A percentile compares a stretch with the other conserved stretches of the same genome.
Evolutionary conservation across 2,888 invertebrate species (phyloP).

Genomic region (Plagodis dolabraria): DNA sequence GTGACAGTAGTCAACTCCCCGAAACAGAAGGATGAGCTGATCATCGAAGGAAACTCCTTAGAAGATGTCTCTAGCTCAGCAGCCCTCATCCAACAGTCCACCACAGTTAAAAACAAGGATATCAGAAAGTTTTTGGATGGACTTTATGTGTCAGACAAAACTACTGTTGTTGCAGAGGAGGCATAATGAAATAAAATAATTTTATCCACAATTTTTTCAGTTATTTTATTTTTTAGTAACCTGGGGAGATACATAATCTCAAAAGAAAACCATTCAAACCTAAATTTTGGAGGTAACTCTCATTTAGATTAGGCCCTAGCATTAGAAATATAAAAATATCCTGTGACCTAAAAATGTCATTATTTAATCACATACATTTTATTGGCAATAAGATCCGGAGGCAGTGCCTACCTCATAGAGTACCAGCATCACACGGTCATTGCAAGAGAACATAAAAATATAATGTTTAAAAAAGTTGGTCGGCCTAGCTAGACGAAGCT

Average conservation of each 20-base stretch:
- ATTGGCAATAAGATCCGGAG: no score
- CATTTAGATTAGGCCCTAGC: no score
- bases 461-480: no score
- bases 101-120: slow-evolving; percentile 99
- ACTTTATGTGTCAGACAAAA: slow-evolving; percentile 99
- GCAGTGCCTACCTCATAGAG: no score
- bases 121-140: slow-evolving; percentile 99
- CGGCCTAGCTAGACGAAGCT: no score
- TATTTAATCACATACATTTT: no score
- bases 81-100: slow-evolving; percentile 99
- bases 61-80: slow-evolving; percentile 99
- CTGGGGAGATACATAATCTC: no score
- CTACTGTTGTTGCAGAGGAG: slow-evolving; percentile 94
- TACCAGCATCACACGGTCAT: no score
- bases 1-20: slow-evolving; percentile 96
- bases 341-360: no score
- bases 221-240: slow-evolving; percentile 3
- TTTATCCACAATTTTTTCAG: slow-evolving; percentile 34
- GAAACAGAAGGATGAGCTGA: slow-evolving; percentile 98
- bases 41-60: slow-evolving; percentile 97
- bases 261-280: no score
- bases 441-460: no score
- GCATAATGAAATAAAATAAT: slow-evolving; percentile 77
- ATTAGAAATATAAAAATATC: no score
- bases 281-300: neutral